Conservation (phyloP, 2,888 invertebrate genomes). For the Pollenia griseotomentosa region DNA sequence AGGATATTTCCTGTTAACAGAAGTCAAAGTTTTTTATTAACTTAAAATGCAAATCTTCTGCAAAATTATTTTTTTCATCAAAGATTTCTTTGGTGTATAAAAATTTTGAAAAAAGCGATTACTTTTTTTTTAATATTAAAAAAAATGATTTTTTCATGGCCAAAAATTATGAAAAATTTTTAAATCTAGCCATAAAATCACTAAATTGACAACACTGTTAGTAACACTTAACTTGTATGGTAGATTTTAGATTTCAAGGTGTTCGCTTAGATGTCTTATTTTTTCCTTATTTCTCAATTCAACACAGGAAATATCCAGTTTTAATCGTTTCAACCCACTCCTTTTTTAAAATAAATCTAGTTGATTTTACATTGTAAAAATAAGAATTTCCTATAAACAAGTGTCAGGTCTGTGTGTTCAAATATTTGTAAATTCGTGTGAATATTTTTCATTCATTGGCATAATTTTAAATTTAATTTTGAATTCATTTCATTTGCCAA, state of each 20-base stretch:
- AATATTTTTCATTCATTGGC: slow-evolving; percentile 53
- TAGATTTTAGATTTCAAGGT: slow-evolving; percentile 34
- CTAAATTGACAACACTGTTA: too few species aligned
- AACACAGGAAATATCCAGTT: slow-evolving; percentile 13
- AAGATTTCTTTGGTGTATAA: too few species aligned
- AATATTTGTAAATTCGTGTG: slow-evolving; percentile 4
- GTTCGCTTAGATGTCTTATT: not conserved
- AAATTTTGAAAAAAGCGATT: too few species aligned
- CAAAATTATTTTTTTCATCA: too few species aligned
- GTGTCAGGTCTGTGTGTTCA: slow-evolving; percentile 10
- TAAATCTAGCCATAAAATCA: too few species aligned
- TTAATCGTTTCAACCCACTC: slow-evolving; percentile 30
- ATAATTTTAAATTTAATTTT: slow-evolving; percentile 30
- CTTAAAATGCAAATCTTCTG: too few species aligned
- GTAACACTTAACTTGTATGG: not conserved
- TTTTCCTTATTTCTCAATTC: slow-evolving; percentile 14
- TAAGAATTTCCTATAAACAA: slow-evolving; percentile 25
- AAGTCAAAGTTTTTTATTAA: too few species aligned
- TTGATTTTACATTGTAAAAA: not conserved
- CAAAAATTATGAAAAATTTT: too few species aligned
- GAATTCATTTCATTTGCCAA: slow-evolving; percentile 61
- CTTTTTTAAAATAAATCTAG: not conserved
- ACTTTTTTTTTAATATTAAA: too few species aligned
- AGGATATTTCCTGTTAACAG: too few species aligned
- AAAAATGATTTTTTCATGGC: too few species aligned